These are phyloP conservation scores for Hycleus cichorii DNA, from an alignment of 1,140 invertebrate species.

Conservation along the genomic window DNA sequence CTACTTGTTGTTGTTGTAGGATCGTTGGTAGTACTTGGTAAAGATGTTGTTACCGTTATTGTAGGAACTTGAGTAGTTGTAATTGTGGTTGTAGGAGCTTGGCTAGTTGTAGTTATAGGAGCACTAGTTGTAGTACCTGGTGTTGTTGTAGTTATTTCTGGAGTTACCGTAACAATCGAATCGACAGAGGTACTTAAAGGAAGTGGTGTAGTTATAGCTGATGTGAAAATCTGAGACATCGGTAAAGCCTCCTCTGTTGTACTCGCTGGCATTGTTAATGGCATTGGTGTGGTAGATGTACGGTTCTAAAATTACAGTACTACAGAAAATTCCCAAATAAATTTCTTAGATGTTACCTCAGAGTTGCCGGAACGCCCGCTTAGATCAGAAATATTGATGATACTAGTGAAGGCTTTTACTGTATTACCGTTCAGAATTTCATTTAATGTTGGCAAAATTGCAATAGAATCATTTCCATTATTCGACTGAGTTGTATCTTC, in stretches of 20 bases:
- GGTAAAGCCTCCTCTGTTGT: not conserved
- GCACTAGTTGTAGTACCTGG: not conserved
- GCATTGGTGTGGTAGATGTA: conserved; percentile 6
- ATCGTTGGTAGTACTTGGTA: not conserved
- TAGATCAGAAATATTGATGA: conserved; percentile 24
- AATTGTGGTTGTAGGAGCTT: not conserved
- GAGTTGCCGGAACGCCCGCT: not conserved
- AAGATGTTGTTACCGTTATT: too few species aligned
- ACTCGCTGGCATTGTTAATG: conserved; percentile 7
- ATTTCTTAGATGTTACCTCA: too few species aligned
- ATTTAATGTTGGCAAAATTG: conserved; percentile 24
- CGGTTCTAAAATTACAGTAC: too few species aligned
- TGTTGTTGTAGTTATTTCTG: not conserved
- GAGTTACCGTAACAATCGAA: not conserved
- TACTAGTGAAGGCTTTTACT: conserved; percentile 27
- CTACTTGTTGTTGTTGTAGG: not conserved
- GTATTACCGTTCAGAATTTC: conserved; percentile 32
- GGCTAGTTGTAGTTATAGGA: not conserved
- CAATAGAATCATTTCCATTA: not conserved
- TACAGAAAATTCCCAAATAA: too few species aligned
- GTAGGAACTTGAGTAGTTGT: not conserved
- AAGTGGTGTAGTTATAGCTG: conserved; percentile 4
- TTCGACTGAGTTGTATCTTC: conserved; percentile 5
- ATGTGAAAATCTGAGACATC: too few species aligned
- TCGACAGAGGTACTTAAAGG: not conserved